phyloP scores from a whole-genome alignment of 2,113 vertebrate genomes.

The Paramisgurnus dabryanus region DNA sequence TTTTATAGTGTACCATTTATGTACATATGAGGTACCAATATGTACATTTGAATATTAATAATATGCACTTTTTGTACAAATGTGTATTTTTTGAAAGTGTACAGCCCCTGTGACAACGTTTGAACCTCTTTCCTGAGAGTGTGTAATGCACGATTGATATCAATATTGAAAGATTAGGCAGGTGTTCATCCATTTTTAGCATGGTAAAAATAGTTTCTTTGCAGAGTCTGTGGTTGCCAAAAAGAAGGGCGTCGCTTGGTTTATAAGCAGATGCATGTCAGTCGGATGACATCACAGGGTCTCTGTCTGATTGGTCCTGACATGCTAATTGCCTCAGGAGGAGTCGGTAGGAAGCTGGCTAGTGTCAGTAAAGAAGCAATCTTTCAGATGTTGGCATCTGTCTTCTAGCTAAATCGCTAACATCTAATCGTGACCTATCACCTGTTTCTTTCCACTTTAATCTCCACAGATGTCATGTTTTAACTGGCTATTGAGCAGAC shows the following conservation, averaged over 20 bases:
- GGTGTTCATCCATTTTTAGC: slow-evolving; percentile 27
- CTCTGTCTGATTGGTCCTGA: slow-evolving; percentile 43
- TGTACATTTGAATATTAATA: too few relatives aligned
- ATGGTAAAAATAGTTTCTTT: slow-evolving; percentile 24
- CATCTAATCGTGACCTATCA: slow-evolving; percentile 6
- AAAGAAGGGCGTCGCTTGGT: slow-evolving; percentile 2
- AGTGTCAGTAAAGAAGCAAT: slow-evolving; percentile 11
- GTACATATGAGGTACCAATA: too few relatives aligned
- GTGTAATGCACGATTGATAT: not conserved
- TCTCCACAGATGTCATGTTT: slow-evolving; percentile 37
- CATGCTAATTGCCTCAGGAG: slow-evolving; percentile 34
- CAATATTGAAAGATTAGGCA: slow-evolving; percentile 20
- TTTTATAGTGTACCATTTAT: too few relatives aligned
- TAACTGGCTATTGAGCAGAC: slow-evolving; percentile 38
- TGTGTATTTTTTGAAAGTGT: too few relatives aligned
- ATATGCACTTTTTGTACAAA: too few relatives aligned
- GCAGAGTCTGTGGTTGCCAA: slow-evolving; percentile 9
- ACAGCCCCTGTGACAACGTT: too few relatives aligned
- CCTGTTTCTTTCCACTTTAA: not conserved
- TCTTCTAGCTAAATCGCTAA: not conserved
- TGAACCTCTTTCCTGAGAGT: too few relatives aligned
- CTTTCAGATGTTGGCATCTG: slow-evolving; percentile 20
- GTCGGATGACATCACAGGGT: slow-evolving; percentile 28
- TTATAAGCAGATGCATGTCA: slow-evolving; percentile 29
- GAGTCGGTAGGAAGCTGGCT: slow-evolving; percentile 3